Base-by-base conservation (phyloP, 2,113 vertebrate species). In the Atractosteus spatula region DNA sequence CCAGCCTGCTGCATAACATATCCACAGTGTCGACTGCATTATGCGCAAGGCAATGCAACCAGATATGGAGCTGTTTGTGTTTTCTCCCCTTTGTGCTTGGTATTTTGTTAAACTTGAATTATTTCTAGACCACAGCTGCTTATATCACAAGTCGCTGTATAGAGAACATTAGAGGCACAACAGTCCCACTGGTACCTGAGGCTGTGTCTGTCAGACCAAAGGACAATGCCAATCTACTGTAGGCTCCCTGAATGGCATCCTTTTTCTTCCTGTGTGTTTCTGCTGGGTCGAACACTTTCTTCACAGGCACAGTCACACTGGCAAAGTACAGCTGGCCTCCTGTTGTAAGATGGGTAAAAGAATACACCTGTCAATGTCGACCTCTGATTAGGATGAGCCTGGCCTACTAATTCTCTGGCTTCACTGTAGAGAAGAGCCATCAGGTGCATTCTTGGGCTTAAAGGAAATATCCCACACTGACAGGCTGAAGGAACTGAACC, bases 161-260 rank as follows among this genome's bases (percentile, higher is more conserved):
- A 14, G n/a, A 13, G 11, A 13, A 6, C 4, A 12, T 11, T 59
- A 29, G 29, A 29, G 29, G 29, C 29, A 29, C 29, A 29, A 29
- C 29, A 29, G 29, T 12, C 11, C 56, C 5, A 11, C 8, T 10
- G 41, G 17, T 77, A 77, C 71, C 76, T 70, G 68, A 12, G n/a
- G 14, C 16, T 10, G 71, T 5, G 13, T 42, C 42, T 8, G 13
- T 51, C 44, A 77, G 68, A n/a, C 17, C 57, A 54, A 77, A 42
- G 45, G 16, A 55, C n/a, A 55, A 44, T 17, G 64, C 44, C n/a
- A 77, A 63, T 44, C n/a, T 61, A 14, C 55, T 45, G 63, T 77
- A 77, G 44, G 71, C 71, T 41, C 7, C 76, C 41, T 73, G 54
- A n/a, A 59, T 11, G 3, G 76, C 76, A 7, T 56, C 64, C 41